phyloP scores from a whole-genome alignment of 1,140 invertebrate genomes.

The Procambarus clarkii region DNA sequence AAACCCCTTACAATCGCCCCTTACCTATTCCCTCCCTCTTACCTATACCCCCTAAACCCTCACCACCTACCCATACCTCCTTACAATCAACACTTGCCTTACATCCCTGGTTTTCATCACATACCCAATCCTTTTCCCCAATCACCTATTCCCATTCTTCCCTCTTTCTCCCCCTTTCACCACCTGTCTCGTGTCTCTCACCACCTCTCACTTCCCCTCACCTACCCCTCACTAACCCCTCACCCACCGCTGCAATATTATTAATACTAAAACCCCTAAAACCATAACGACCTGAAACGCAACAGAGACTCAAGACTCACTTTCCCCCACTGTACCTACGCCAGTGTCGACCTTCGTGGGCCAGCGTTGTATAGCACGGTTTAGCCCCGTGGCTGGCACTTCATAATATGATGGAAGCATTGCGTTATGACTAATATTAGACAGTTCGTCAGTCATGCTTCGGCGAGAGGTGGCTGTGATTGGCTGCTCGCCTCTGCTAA shows the following conservation, averaged over 20 bases:
- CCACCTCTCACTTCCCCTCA: not conserved
- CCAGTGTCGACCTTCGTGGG: not conserved
- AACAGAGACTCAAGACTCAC: not conserved
- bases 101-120: no score
- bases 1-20: no score
- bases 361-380: not conserved
- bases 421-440: constrained; percentile 13
- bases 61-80: no score
- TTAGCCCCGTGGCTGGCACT: not conserved
- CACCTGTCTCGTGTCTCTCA: not conserved
- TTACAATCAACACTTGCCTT: no score
- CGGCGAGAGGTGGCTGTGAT: no score
- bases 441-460: not conserved
- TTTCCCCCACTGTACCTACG: not conserved
- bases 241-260: not conserved
- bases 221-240: not conserved
- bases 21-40: no score
- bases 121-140: no score
- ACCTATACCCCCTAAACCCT: no score
- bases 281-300: not conserved
- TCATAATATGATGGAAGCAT: constrained; percentile 8
- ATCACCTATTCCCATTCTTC: no score
- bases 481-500: no score
- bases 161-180: no score
- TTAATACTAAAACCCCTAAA: not conserved